Evolutionary conservation across 2,888 invertebrate species (phyloP), one percentile per base, ranked within the genome.

Genomic region (Erebia ligea): DNA sequence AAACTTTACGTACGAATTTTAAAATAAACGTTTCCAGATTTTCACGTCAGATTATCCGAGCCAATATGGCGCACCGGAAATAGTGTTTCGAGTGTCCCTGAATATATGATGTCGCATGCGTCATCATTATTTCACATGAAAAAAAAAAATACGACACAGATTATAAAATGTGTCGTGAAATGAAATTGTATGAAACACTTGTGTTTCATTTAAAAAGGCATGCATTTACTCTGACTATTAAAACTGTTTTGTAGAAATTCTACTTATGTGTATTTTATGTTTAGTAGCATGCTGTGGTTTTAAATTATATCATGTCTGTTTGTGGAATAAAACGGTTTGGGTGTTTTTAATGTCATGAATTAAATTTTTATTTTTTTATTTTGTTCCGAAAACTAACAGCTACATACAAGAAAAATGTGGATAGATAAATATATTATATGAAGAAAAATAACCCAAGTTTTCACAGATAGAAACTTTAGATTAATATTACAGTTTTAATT

Each of bases 11-110:
- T 65, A 58, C 68, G 58, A 76, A 75, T 75, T 77, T 77, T 48
- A 48, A 68, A 76, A 76, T 72, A 76, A 75, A 76, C 68, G 72
- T 56, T 62, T 34, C 56, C 69, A 75, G 72, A 74, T 75, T 72
- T 34, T 68, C 69, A 62, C 54, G 69, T 63, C 70, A 68, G 70
- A 75, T 74, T 69, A 76, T 69, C 70, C 73, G 75, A 73, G 75
- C 68, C 74, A 75, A 76, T 75, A 77, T 76, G 76, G 71, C 73
- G 73, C 67, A 58, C 57, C 77, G 77, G 77, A 78, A 76, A 78
- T 78, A 76, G 69, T 74, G 68, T 75, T 76, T 73, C 77, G 73
- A 66, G 69, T 72, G 73, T 70, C 68, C 66, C 66, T 54, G 72
- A 73, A 73, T 72, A 66, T 74, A 73, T 73, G 63, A 72, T 68